phyloP scores from a whole-genome alignment of 2,888 invertebrate species.

The Oscheius myriophilus region DNA sequence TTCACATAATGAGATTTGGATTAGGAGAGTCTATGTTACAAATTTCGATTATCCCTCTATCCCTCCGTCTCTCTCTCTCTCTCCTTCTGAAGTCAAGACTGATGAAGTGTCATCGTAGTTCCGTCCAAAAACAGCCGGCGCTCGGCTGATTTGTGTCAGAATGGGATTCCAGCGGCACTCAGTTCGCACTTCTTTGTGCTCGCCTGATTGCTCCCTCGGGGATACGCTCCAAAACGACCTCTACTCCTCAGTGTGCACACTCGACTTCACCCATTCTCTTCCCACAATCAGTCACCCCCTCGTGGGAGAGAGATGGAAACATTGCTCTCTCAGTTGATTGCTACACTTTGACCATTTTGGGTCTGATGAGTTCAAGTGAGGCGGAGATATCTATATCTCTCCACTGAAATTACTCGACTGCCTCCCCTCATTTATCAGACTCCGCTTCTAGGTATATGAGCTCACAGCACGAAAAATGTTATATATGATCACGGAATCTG shows the following conservation, averaged over 20 bases:
- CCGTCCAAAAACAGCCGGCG: neutral
- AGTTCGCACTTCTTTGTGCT: conserved; percentile 26
- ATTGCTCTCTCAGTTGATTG: neutral
- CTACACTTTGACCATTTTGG: neutral
- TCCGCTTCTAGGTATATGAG: no score
- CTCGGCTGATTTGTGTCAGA: no score
- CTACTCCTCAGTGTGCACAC: conserved; percentile 12
- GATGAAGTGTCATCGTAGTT: neutral
- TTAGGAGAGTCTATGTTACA: neutral
- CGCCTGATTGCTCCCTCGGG: conserved; percentile 23
- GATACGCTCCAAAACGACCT: conserved; percentile 1
- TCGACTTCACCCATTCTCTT: conserved; percentile 20
- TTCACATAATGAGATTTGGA: neutral
- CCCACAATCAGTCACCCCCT: conserved; percentile 4
- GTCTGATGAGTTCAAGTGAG: conserved; percentile 3
- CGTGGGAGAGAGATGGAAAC: conserved; percentile 8
- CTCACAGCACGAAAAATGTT: no score
- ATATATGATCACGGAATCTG: no score
- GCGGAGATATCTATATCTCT: conserved; percentile 3
- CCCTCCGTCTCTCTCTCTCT: neutral
- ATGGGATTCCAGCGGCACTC: neutral
- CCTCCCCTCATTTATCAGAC: no score
- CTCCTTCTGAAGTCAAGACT: neutral
- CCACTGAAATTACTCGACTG: neutral
- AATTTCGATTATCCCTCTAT: neutral